Conservation (phyloP, 2,797 vertebrate species). For the Enteromius radiatus region DNA sequence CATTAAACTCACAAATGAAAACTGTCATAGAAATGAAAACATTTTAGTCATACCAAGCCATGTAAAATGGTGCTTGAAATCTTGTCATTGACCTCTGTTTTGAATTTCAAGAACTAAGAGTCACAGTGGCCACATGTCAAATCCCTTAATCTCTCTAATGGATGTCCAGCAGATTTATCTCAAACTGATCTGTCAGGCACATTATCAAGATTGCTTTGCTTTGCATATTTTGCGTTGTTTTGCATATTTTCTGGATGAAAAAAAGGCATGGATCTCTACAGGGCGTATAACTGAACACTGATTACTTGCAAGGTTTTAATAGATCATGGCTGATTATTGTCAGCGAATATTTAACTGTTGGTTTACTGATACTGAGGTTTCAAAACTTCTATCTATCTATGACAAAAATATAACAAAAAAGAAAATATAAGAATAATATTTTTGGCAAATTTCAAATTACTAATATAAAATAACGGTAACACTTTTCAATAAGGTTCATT, state of each 20-base stretch:
- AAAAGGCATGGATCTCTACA: neutral
- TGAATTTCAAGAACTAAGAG: slow-evolving; percentile 40
- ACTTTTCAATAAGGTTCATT: too few species aligned
- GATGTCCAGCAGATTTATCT: slow-evolving; percentile 43
- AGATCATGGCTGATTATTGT: neutral
- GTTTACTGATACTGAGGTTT: neutral
- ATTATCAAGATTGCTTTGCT: slow-evolving; percentile 48
- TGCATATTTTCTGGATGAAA: slow-evolving; percentile 6
- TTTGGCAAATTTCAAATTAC: neutral
- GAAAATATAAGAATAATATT: too few species aligned
- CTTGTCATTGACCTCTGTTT: slow-evolving; percentile 18
- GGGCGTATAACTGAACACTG: neutral
- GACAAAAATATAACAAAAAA: too few species aligned
- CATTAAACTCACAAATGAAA: slow-evolving; percentile 21
- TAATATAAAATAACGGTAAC: neutral
- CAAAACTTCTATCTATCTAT: too few species aligned
- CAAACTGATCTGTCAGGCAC: slow-evolving; percentile 41
- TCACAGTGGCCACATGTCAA: slow-evolving; percentile 33
- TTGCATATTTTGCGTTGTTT: slow-evolving; percentile 21
- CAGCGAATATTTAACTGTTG: neutral
- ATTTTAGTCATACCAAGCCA: slow-evolving; percentile 7
- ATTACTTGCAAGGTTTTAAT: neutral
- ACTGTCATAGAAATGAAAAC: slow-evolving; percentile 32
- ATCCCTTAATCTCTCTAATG: slow-evolving; percentile 48
- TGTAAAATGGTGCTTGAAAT: neutral